Base-by-base conservation (phyloP, 2,888 invertebrate species). In the Rhimphoctona megacephalus region DNA sequence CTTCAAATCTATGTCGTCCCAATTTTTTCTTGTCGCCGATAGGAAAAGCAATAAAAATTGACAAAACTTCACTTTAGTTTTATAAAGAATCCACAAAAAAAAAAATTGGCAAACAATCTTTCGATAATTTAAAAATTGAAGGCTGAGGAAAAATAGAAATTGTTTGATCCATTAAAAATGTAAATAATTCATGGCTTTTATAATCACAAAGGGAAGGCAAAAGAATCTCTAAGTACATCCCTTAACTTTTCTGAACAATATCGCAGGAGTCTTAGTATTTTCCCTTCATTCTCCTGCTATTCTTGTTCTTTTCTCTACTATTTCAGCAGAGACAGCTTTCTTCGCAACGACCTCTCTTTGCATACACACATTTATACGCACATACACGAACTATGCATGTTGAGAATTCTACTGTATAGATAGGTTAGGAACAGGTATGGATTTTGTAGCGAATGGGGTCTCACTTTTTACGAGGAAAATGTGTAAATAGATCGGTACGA, bases 401-500 rank as follows among this genome's bases (percentile, higher is more conserved):
- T 17, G 17, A 61, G 61, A 61, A 81, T 73, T 43, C 22, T 74
- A 64, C 33, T n/a, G n/a, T n/a, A 74, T 57, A 57, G 74, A 81
- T 73, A 67, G 72, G 36, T 46, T 39, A 33, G 52, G 54, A 57
- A 77, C 61, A 54, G 36, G 74, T 79, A 79, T 82, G 66, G 77
- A 77, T 83, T 83, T 77, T 69, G 43, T 22, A 66, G 43, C 9
- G 49, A 57, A 22, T 25, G 61, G 36, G 57, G 76, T 77, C 81
- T 83, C 83, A 81, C 80, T 83, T 83, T 86, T 86, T 86, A 86
- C 73, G 86, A 77, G 77, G 25, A 80, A 86, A 86, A 86, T 83
- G 86, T 86, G 86, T 80, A 86, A 86, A 85, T 85, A 81, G 72
- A 83, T 64, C 64, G 83, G 33, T 43, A 39, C 43, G 46, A 83